A percentile compares a stretch with the other conserved stretches of the same genome.
Evolutionary conservation across 92 coral and sea anemone species (phyloP).

Genomic region (Zoanthus solanderi): DNA sequence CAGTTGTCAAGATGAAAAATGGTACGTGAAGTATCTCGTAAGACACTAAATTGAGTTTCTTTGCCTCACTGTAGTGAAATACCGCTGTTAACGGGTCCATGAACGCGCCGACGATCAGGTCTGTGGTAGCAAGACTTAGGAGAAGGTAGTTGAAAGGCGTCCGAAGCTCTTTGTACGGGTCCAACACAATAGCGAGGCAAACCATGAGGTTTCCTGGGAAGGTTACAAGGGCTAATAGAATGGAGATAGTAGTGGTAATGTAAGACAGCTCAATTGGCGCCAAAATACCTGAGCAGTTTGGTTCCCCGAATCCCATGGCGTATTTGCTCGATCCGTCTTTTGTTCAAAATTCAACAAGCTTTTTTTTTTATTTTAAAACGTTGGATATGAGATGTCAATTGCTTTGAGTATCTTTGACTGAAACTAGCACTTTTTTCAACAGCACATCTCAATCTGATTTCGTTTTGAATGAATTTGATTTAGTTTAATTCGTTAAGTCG

Average conservation of each 20-base stretch:
- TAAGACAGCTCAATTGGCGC: conserved; percentile 75
- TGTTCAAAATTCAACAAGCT: background rate
- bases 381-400: background rate
- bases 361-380: background rate
- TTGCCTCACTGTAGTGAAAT: conserved; percentile 78
- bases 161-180: conserved; percentile 83
- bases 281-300: conserved; percentile 52
- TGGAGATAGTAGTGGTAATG: conserved; percentile 75
- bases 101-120: conserved; percentile 79
- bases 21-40: conserved; percentile 71
- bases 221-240: conserved; percentile 70
- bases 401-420: too few species aligned
- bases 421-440: too few species aligned
- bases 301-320: conserved; percentile 33
- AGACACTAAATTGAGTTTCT: conserved; percentile 61
- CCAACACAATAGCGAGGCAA: conserved; percentile 80
- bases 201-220: conserved; percentile 87
- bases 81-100: conserved; percentile 86
- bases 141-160: conserved; percentile 87
- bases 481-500: too few species aligned
- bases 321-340: background rate
- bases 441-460: too few species aligned
- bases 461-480: too few species aligned
- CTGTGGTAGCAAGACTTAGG: conserved; percentile 82
- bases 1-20: conserved; percentile 81